Conservation (phyloP, 2,888 invertebrate species). For the Vannuccia rotundouncinata region DNA sequence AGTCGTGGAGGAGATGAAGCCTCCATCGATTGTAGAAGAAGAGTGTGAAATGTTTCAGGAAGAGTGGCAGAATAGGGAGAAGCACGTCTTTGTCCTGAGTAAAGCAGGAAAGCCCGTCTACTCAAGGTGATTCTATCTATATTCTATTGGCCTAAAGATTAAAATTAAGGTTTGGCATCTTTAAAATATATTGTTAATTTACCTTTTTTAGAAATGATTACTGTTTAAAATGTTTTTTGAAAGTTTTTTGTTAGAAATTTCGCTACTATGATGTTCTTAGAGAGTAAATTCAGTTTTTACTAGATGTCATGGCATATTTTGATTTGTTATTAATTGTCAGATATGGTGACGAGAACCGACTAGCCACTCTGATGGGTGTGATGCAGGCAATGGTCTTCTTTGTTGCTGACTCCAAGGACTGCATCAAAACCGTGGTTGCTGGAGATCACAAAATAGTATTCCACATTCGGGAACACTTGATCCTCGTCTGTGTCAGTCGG, state of each 20-base stretch:
- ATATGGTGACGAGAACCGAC: slow-evolving; percentile 83
- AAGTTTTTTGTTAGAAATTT: too few relatives aligned
- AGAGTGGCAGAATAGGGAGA: slow-evolving; percentile 72
- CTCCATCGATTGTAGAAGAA: slow-evolving; percentile 43
- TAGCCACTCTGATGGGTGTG: slow-evolving; percentile 86
- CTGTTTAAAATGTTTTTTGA: too few relatives aligned
- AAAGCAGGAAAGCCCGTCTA: slow-evolving; percentile 94
- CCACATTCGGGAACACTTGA: slow-evolving; percentile 77
- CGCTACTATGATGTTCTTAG: too few relatives aligned
- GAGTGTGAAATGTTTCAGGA: slow-evolving; percentile 47
- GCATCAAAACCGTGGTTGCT: slow-evolving; percentile 66
- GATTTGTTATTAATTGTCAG: too few relatives aligned
- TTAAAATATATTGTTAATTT: too few relatives aligned
- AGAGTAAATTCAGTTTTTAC: too few relatives aligned
- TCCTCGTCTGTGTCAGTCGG: slow-evolving; percentile 64
- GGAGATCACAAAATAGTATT: slow-evolving; percentile 83
- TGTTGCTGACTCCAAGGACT: slow-evolving; percentile 72
- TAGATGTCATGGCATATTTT: too few relatives aligned
- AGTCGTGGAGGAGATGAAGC: not conserved
- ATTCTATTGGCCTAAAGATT: too few relatives aligned
- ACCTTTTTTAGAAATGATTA: too few relatives aligned
- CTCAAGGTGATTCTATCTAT: slow-evolving; percentile 63
- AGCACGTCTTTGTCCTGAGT: slow-evolving; percentile 87
- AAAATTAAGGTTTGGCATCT: too few relatives aligned
- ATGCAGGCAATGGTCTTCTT: slow-evolving; percentile 75